These are phyloP conservation scores for Tauraco erythrolophus DNA, from an alignment of 2,113 vertebrate genomes.

Conservation along the genomic window DNA sequence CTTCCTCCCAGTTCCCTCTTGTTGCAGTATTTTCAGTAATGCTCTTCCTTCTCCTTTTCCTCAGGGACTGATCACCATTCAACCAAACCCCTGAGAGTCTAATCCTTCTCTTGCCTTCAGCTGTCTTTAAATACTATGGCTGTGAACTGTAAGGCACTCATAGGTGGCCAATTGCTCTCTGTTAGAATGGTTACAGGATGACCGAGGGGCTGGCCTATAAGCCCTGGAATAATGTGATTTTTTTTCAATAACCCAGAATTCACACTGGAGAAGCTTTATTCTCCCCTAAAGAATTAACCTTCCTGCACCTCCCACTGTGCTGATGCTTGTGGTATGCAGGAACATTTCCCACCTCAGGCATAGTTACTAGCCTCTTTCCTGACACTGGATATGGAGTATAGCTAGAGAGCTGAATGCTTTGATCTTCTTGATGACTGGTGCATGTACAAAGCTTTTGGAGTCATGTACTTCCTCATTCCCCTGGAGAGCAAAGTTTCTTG, in stretches of 20 bases:
- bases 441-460: background rate
- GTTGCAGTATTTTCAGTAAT: background rate
- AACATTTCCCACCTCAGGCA: constrained; percentile 21
- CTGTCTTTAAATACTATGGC: background rate
- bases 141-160: background rate
- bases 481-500: constrained; percentile 46
- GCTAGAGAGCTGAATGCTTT: constrained; percentile 22
- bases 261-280: background rate
- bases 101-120: background rate
- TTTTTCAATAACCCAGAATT: background rate
- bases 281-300: constrained; percentile 18
- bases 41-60: background rate
- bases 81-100: background rate
- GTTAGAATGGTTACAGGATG: background rate
- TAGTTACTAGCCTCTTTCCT: background rate
- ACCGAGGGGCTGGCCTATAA: background rate
- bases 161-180: background rate
- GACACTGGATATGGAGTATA: background rate
- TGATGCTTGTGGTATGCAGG: background rate
- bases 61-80: background rate
- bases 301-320: background rate
- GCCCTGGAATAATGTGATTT: background rate
- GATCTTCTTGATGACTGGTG: constrained; percentile 2
- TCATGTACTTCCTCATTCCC: constrained; percentile 1
- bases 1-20: background rate